Conservation (phyloP, 2,888 invertebrate genomes). For the Amiota minor region DNA sequence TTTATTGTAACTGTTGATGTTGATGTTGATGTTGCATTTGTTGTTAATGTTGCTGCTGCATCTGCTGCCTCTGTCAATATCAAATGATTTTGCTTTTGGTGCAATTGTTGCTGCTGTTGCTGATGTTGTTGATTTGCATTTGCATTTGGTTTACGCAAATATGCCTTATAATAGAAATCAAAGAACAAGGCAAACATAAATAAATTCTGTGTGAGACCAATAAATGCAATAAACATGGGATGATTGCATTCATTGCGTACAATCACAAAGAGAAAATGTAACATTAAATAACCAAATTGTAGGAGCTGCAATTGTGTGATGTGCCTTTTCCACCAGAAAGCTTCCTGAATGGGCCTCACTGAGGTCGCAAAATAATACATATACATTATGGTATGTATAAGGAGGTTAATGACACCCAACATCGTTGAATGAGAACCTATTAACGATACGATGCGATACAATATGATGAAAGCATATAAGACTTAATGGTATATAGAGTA, state of each 20-base stretch:
- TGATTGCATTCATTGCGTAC: conserved; percentile 63
- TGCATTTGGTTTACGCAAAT: conserved; percentile 48
- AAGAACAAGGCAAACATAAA: conserved; percentile 73
- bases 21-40: neutral
- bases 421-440: conserved; percentile 81
- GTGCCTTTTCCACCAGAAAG: conserved; percentile 88
- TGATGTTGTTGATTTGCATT: neutral
- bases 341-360: conserved; percentile 80
- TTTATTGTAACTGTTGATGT: neutral
- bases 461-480: neutral
- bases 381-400: conserved; percentile 90
- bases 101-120: neutral
- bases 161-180: conserved; percentile 70
- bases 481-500: neutral
- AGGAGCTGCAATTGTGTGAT: conserved; percentile 89
- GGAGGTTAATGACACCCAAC: conserved; percentile 82
- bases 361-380: conserved; percentile 86
- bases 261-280: conserved; percentile 76
- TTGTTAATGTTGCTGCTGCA: neutral
- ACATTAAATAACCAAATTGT: conserved; percentile 78
- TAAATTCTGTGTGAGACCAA: conserved; percentile 67
- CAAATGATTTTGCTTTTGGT: neutral
- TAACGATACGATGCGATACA: neutral
- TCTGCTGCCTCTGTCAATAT: neutral
- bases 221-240: conserved; percentile 57